Percentiles rank a stretch among this genome's conserved stretches.
These are phyloP conservation scores for Crotophaga sulcirostris DNA, from an alignment of 2,113 vertebrate genomes.

Conservation along the genomic window DNA sequence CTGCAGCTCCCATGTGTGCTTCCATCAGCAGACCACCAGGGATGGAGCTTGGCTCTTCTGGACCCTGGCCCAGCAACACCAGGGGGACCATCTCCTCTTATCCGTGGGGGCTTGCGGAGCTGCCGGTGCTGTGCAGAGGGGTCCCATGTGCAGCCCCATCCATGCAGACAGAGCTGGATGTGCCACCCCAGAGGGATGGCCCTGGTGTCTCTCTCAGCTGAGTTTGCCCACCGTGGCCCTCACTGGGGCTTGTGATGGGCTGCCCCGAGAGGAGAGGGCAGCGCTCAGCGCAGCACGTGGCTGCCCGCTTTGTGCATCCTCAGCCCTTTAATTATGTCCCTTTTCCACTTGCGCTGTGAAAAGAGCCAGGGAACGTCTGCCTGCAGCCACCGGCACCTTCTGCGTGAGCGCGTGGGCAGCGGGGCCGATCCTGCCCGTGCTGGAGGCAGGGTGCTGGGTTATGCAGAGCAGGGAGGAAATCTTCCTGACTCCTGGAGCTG, in stretches of 20 bases:
- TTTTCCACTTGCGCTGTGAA: neutral
- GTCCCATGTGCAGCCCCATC: neutral
- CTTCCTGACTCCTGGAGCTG: fast-evolving
- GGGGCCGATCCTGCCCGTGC: neutral
- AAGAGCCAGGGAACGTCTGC: neutral
- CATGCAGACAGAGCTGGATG: neutral
- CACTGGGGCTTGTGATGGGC: neutral
- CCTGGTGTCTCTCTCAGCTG: fast-evolving
- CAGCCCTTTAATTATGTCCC: conserved; percentile 48
- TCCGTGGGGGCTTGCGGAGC: fast-evolving
- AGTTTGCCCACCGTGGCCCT: neutral
- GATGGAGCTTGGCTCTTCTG: neutral
- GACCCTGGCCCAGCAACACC: neutral
- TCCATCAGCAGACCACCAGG: neutral
- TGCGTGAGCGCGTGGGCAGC: neutral
- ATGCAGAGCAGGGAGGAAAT: neutral
- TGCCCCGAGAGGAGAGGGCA: neutral
- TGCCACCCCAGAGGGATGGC: neutral
- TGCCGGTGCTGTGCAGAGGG: neutral
- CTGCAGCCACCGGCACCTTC: neutral
- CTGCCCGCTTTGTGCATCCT: conserved; percentile 38
- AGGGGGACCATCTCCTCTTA: neutral
- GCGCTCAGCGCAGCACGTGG: neutral
- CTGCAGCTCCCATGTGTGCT: neutral
- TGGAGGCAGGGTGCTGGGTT: neutral